Evolutionary conservation across 2,797 vertebrate genomes (phyloP), one percentile per base, ranked within the genome.

Genomic region (Adrianichthys oophorus): DNA sequence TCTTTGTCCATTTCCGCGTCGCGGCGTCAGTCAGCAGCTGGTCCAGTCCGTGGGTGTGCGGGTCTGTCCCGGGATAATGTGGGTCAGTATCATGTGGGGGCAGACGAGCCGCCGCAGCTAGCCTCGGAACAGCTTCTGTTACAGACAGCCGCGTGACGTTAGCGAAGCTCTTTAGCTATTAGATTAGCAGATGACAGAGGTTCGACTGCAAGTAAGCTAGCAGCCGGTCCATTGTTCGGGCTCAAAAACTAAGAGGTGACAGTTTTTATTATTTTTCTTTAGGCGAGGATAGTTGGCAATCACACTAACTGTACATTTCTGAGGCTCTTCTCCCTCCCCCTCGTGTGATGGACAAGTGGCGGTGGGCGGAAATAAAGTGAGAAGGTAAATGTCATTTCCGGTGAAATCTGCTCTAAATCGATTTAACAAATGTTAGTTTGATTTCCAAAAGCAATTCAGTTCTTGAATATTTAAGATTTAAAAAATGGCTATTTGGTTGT

Each of bases 1-100:
- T 89, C 90, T 82, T 89, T 92, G 57, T 93, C 91, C 90, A 91
- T 91, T 48, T 80, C 68, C 24, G 0, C 51, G 44, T 15, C 12
- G 4, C 29, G 47, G 51, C 18, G 42, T 23, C 19, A 4, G 45
- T 53, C 13, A 14, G 51, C 43, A 4, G 61, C 43, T 4, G 61
- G 26, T 43, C 51, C 62, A 8, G 16, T 48, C 21, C 41, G 44
- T 16, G 60, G 56, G 24, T 49, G 4, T 15, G 12, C 48, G 56
- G 48, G 44, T 64, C 32, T 46, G 56, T 65, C 16, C 52, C 69
- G 4, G 41, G 41, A 64, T 32, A 54, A 10, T 16, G 56, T 65
- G 52, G 41, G 68, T 71, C 75, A 52, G n/a, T 68, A 70, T 75
- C 83, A 80, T 74, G 65, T 59, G 63, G 26, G 46, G 79, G 64